Evolutionary conservation across 2,797 vertebrate genomes (phyloP), one percentile per base, ranked within the genome.

Genomic region (Bufotes viridis): DNA sequence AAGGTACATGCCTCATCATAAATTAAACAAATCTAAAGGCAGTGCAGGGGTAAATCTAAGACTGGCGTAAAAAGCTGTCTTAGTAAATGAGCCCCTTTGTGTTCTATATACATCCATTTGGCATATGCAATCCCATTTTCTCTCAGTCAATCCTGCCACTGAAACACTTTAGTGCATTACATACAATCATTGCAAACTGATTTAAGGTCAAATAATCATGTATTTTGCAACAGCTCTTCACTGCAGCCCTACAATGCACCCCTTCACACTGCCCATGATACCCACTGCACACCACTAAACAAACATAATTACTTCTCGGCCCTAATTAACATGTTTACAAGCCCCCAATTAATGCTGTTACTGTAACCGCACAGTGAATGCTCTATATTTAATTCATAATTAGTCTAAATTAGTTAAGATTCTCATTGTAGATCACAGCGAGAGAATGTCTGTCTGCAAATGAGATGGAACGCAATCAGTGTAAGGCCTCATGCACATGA

Each of bases 361-460:
- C 24, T 80, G 55, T 58, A 60, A 18, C n/a, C 24, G 49, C 63
- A 70, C 26, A 26, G 49, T 55, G n/a, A 24, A 26, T 26, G 55
- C 63, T 29, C 17, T 55, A 82, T 24, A 29, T 69, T 26, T 29
- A 82, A 82, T 82, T 82, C 15, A 82, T 51, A 67, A 79, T 79
- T 29, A 79, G 24, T 58, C 26, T 57, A 79, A 79, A 60, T 34
- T 29, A 79, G 34, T 29, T 55, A 60, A 58, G 17, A 79, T 79
- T 79, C 55, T 79, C 24, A 17, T 24, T 12, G n/a, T 57, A 79
- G 24, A 60, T 79, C 26, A 34, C 14, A 60, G 24, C n/a, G 13
- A 58, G 29, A 72, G 29, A 42, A 72, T 14, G 61, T n/a, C 22
- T 67, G 60, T 67, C 63, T 12, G 63, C 63, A 67, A 67, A 67